These are phyloP conservation scores for Parochlus steinenii DNA, from an alignment of 2,888 invertebrate species.

Conservation along the genomic window DNA sequence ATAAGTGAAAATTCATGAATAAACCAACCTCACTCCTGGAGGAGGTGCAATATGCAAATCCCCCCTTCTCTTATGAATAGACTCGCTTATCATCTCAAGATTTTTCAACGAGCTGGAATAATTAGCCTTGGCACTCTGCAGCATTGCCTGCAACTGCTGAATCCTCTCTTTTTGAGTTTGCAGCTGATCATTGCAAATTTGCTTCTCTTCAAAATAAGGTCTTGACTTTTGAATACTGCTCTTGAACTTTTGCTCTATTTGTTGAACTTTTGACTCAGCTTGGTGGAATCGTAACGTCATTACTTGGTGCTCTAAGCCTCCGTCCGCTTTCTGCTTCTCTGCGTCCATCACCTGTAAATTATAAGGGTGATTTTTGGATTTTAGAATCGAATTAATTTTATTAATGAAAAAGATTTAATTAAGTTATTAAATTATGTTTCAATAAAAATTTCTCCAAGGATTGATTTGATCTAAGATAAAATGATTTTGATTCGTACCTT, in stretches of 20 bases:
- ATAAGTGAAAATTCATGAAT: no score
- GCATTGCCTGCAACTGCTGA: constrained; percentile 60
- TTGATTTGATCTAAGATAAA: no score
- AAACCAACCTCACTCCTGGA: constrained; percentile 25
- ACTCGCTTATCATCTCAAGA: constrained; percentile 81
- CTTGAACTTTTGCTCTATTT: constrained; percentile 65
- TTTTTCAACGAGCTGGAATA: constrained; percentile 70
- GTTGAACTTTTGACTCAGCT: constrained; percentile 64
- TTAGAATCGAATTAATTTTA: background rate
- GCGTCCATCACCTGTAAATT: constrained; percentile 76
- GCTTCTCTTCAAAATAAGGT: constrained; percentile 82
- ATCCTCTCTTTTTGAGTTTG: constrained; percentile 74
- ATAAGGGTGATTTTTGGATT: background rate
- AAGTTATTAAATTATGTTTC: background rate
- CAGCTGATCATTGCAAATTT: constrained; percentile 68
- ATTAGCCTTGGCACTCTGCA: constrained; percentile 51
- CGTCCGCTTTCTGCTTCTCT: constrained; percentile 75
- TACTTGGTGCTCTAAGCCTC: constrained; percentile 73
- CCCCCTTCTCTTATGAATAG: constrained; percentile 49
- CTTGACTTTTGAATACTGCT: constrained; percentile 73
- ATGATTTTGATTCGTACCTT: no score
- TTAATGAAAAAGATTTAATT: constrained; percentile 11
- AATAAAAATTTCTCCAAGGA: background rate
- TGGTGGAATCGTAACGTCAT: constrained; percentile 64
- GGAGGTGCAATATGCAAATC: constrained; percentile 23